Base-by-base conservation (phyloP, 1,140 invertebrate genomes). In the Agrypnia vestita region DNA sequence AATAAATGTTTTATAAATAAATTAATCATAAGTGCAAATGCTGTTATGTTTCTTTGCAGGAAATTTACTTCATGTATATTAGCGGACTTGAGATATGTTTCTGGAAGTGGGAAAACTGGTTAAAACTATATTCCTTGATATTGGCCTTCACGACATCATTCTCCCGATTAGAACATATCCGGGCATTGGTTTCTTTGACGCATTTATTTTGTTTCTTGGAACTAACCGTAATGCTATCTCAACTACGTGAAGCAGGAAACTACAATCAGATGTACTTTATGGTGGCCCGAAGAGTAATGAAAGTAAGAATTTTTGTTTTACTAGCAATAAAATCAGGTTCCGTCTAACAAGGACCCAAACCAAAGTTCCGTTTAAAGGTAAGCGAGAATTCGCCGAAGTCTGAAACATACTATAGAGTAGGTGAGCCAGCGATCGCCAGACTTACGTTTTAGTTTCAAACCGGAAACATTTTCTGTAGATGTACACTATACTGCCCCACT, bases 231-330 rank as follows among this genome's bases (percentile, higher is more conserved):
- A 81, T 91, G 8, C 80, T 91, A 11, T 91, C 91, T 0, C 85
- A 89, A 78, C 90, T 91, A 76, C 91, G 89, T 15, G 87, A 88
- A 80, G 90, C 86, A 84, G 90, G 89, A 4, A 90, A 89, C 67
- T 90, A 90, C 78, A 88, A 90, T 1, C 86, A 90, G 0, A 91
- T 91, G 90, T 91, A 91, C 85, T 86, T 86, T 44, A 89, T 88
- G 76, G 90, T 91, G 0, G 88, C 89, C 6, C 84, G 84, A 0
- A 89, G 90, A 85, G 86, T 90, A n/a, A 75, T 90, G 7, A 90
- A 90, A 85, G 90, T 71, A 71, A 71, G 44, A 46, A 35, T 6
- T 3, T 35, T 35, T 35, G 25, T 35, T 35, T 35, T 35, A 6
- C 6, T 35, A 35, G 25, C 1, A 6, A 35, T 1, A 35, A 35